phyloP scores from a whole-genome alignment of 2,888 invertebrate genomes.

The Lumbricus terrestris region DNA sequence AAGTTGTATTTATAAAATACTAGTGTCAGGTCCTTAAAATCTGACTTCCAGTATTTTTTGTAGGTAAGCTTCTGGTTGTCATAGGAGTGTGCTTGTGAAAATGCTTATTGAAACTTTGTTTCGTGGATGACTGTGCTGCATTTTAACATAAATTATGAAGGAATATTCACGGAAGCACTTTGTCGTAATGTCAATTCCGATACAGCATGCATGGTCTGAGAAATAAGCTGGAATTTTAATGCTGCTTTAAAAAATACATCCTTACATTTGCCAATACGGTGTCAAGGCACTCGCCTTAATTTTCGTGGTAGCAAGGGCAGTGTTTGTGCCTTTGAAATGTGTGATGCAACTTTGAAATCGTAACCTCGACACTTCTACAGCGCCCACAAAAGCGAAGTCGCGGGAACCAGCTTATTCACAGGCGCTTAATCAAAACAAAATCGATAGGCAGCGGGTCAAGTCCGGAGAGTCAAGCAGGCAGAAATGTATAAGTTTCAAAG shows the following conservation, averaged over 20 bases:
- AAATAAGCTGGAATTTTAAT: neutral
- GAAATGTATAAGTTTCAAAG: neutral
- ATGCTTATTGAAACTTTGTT: neutral
- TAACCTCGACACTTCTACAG: no score
- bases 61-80: neutral
- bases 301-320: neutral
- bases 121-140: neutral
- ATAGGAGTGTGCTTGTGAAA: neutral
- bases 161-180: neutral
- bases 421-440: no score
- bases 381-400: no score
- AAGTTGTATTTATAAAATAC: no score
- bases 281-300: neutral
- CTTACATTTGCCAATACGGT: neutral
- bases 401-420: no score
- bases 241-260: neutral
- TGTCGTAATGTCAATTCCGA: neutral
- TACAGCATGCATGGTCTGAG: neutral
- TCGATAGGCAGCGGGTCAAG: no score
- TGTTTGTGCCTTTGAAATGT: neutral
- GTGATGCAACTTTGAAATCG: neutral
- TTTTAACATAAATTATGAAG: neutral
- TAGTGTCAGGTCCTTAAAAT: neutral
- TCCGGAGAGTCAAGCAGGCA: no score
- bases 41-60: neutral